Evolutionary conservation across 1,140 invertebrate genomes (phyloP).

Genomic region (Dendroctonus ponderosae): DNA sequence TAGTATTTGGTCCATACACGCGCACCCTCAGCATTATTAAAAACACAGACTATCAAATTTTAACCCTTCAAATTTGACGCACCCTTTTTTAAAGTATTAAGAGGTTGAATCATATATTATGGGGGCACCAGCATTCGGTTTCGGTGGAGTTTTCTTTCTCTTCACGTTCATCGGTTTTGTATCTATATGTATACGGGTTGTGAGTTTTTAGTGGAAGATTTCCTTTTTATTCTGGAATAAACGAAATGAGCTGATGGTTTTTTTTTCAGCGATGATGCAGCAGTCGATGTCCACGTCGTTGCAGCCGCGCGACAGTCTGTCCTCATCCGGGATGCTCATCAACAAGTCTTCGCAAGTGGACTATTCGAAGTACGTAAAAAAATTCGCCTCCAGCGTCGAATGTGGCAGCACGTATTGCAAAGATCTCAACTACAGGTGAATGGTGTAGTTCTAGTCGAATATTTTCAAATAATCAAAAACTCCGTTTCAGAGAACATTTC

Average conservation of each 20-base stretch:
- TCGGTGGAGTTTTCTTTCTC: too few relatives aligned
- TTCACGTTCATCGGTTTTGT: background rate
- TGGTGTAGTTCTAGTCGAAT: background rate
- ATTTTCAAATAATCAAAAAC: background rate
- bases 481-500: constrained; percentile 79
- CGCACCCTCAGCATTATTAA: constrained; percentile 19
- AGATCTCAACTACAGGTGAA: constrained; percentile 69
- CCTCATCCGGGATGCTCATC: constrained; percentile 48
- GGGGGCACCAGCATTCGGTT: constrained; percentile 19
- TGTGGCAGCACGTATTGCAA: constrained; percentile 79
- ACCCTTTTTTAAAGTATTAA: constrained; percentile 26
- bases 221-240: background rate
- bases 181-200: constrained; percentile 1
- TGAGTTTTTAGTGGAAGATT: background rate
- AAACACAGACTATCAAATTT: constrained; percentile 27
- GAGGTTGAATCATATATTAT: constrained; percentile 25
- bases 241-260: background rate
- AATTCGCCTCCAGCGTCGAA: constrained; percentile 71
- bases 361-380: constrained; percentile 79
- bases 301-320: constrained; percentile 33
- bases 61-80: constrained; percentile 18
- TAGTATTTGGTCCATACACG: constrained; percentile 16
- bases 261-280: constrained; percentile 56
- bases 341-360: constrained; percentile 60
- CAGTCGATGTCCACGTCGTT: constrained; percentile 46